Evolutionary conservation across 2,797 vertebrate genomes (phyloP), one percentile per base, ranked within the genome.

Genomic region (Gastrophryne carolinensis): DNA sequence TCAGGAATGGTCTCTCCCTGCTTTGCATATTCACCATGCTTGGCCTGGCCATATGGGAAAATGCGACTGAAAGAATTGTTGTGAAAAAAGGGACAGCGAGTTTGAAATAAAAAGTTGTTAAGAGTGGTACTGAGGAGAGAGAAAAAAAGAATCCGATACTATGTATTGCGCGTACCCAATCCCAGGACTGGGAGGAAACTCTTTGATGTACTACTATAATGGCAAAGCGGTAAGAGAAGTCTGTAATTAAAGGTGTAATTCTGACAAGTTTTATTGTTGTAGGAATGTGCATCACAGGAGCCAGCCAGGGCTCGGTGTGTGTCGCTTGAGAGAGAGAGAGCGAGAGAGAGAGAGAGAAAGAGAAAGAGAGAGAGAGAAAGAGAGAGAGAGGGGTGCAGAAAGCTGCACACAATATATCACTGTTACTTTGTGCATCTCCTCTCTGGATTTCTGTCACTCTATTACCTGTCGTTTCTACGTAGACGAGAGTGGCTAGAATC

Each of bases 81-180:
- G 92, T 91, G 92, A 89, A 87, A 87, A 93, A 92, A 87, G 88
- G 91, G 86, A 63, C 87, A 86, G 87, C 89, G 86, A 89, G 92
- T 90, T 92, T 91, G 60, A 84, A 88, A 91, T 87, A 88, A 86
- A 89, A 93, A 94, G 94, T 92, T 93, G 82, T 84, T 26, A 85
- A 87, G 88, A 84, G 83, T 89, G 87, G 82, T 83, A 83, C 81
- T 84, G 83, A 85, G 83, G 87, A 87, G 85, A 86, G 56, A 68
- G n/a, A 44, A 81, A 84, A 86, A 49, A 85, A 85, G 82, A 84
- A 79, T 69, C 79, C 84, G 87, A 86, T 89, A 86, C 86, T 86
- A 97, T 97, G 95, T 97, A 97, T 87, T 98, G 95, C 79, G 94
- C 95, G 77, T 98, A 96, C 92, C 95, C 93, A 82, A 96, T 97